Evolutionary conservation across 1,140 invertebrate species (phyloP).

Genomic region (Macrobrachium nipponense): DNA sequence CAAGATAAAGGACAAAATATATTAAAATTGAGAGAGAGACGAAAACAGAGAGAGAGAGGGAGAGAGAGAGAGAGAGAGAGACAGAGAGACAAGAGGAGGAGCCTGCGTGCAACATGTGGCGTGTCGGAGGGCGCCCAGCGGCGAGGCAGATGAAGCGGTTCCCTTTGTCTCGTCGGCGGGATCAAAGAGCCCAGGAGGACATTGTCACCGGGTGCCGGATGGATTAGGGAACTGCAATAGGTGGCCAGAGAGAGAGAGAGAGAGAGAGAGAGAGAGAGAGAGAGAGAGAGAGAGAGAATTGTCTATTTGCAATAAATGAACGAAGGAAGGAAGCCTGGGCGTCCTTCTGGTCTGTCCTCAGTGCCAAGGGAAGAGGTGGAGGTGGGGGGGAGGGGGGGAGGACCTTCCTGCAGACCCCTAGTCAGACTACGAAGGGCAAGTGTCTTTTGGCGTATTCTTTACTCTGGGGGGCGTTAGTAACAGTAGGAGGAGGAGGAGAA

Average conservation of each 20-base stretch:
- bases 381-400: too few relatives aligned
- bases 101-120: constrained; percentile 23
- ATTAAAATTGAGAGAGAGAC: not conserved
- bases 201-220: constrained; percentile 24
- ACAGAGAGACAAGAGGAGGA: not conserved
- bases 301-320: not conserved
- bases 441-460: too few relatives aligned
- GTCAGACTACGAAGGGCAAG: too few relatives aligned
- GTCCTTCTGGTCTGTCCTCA: too few relatives aligned
- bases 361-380: too few relatives aligned
- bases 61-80: constrained; percentile 24
- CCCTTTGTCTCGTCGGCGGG: constrained; percentile 20
- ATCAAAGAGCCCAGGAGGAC: constrained; percentile 13
- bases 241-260: constrained; percentile 15
- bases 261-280: constrained; percentile 28
- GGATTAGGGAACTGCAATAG: constrained; percentile 42
- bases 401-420: too few relatives aligned
- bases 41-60: constrained; percentile 13
- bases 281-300: constrained; percentile 24
- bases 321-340: too few relatives aligned
- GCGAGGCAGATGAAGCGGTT: constrained; percentile 7
- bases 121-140: not conserved
- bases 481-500: too few relatives aligned
- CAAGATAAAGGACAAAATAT: too few relatives aligned
- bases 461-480: too few relatives aligned